Base-by-base conservation (phyloP, 2,797 vertebrate species). In the Lutra lutra region DNA sequence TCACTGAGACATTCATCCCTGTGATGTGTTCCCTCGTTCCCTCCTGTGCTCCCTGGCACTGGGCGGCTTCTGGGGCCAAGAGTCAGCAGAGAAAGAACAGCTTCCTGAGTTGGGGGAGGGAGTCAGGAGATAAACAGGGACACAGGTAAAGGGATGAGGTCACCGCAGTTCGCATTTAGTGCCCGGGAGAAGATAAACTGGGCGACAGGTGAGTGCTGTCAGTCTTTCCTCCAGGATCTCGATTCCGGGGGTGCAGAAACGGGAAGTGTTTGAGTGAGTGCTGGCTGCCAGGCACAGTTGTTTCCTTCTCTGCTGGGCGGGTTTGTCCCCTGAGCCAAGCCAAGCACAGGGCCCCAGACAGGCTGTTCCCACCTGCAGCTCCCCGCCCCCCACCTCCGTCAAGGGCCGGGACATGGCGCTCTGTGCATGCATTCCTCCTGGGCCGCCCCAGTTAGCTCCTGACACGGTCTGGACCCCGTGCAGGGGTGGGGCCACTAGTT, bases 111-210 rank as follows among this genome's bases (percentile, higher is more conserved):
- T 2, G 5, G 27, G 12, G 15, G 58, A 32, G 10, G 8, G 6
- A n/a, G 17, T 48, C 14, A 9, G 62, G 54, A 58, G 18, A 9
- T 11, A 11, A 18, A 27, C 3, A 0, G 32, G 43, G 66, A 58
- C 12, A 0, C 43, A 2, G 15, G 35, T 7, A 1, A 2, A 2
- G 0, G 15, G 38, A 5, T 0, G 3, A 17, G 89, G 72, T 48
- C 23, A 11, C 12, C 11, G 48, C 58, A 27, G 83, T 25, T 40
- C 2, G 1, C 0, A 1, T 29, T 29, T 5, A 13, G 87, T 29
- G 29, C 70, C 17, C 11, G 64, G 18, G 38, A 7, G 56, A 9
- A 23, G 43, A 35, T 2, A 5, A 4, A 10, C 14, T 0, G 0
- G 13, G 29, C 4, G 4, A 5, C 9, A 1, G 10, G 4, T 2